Evolutionary conservation across 2,797 vertebrate genomes (phyloP), one percentile per base, ranked within the genome.

Genomic region (Spondyliosoma cantharus): DNA sequence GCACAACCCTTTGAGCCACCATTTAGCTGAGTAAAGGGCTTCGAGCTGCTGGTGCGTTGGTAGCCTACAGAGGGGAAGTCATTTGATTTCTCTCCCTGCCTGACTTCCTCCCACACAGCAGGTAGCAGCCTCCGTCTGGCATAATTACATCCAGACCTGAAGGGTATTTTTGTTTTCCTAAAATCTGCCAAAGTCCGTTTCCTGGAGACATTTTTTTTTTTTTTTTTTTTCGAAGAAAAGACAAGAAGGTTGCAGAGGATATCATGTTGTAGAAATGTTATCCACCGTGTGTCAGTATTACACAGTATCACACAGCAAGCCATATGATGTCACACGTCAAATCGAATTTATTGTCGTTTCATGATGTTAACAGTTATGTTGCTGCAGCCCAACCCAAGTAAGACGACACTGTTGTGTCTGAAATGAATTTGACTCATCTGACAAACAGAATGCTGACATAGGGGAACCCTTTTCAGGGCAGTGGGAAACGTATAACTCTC

Each of bases 51-150:
- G n/a, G 57, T 70, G 84, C 43, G 0, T 45, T 58, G 72, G 80
- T 75, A 52, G 80, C 72, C 62, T 29, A 50, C 77, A 65, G 77
- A 87, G 74, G 65, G 86, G 78, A 93, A 89, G 87, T 87, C 78
- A 83, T 91, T 89, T 84, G 87, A 89, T 87, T 89, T 87, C 78
- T 84, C 85, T 74, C 83, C 82, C 78, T 63, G 64, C 68, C 78
- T 82, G 84, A 87, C 90, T 90, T 93, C 91, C 90, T 90, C 88
- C 85, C 77, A 89, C 91, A 59, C 91, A 92, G 89, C 91, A 92
- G 91, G 92, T 91, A 83, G 71, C 75, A 49, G 56, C 42, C 79
- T 68, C 80, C 62, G 63, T 92, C 78, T 87, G 85, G 81, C 82
- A 87, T 92, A 90, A 93, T 92, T 71, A 83, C 77, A 90, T 77